Evolutionary conservation across 2,797 vertebrate genomes (phyloP), one percentile per base, ranked within the genome.

Genomic region (Varecia variegata): DNA sequence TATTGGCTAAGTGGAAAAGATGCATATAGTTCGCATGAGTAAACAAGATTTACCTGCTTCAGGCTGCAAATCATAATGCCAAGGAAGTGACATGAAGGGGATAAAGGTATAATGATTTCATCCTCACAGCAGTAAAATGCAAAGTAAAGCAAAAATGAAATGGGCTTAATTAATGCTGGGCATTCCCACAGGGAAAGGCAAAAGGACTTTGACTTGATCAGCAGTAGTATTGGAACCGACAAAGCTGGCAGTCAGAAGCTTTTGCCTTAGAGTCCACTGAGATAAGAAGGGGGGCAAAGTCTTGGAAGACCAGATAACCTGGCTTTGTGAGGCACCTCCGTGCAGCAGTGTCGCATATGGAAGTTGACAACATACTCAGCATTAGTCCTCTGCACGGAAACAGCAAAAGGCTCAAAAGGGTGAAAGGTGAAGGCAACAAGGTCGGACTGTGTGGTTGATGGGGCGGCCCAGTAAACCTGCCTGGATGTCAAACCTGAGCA

Each of bases 401-500:
- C 99, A 91, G 99, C 99, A 0, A 99, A 99, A 35, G 99, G 99
- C 93, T 99, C 99, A 1, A 99, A 99, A 14, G 99, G 99, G 97
- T 99, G 99, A 97, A 99, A 99, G 86, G 99, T 99, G 98, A 99
- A 99, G 0, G 99, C 99, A 0, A 99, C 99, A 35, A 99, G 99
- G 94, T 5, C 99, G 99, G 96, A 99, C 99, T 0, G 99, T 98
- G 97, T 99, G 99, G 92, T 99, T 99, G 77, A 99, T 99, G 3
- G 99, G 99, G 35, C 99, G 99, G n/a, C 99, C 99, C 98, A 99
- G 98, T 5, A 99, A 98, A 27, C 99, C 99, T 0, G 99, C 99
- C 98, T 99, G 99, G 98, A 99, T 99, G 98, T 99, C 99, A 94
- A 99, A 99, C 99, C 99, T 99, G 97, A 99, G 98, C 95, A 99